A percentile compares a stretch with the other conserved stretches of the same genome.
Evolutionary conservation across 2,113 vertebrate species (phyloP).

Genomic region (Atlantisia rogersi): DNA sequence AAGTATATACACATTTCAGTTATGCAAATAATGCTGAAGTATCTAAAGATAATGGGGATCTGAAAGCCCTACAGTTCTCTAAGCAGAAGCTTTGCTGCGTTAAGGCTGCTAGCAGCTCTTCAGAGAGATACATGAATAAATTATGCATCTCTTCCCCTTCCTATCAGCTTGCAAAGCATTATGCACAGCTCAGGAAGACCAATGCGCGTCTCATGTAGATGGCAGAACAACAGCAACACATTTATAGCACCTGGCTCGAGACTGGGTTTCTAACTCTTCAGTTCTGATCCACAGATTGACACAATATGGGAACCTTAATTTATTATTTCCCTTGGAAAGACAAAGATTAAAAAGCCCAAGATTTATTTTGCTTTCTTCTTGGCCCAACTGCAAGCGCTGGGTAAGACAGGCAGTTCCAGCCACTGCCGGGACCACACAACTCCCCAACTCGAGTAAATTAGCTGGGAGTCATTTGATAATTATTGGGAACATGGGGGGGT

Average conservation of each 20-base stretch:
- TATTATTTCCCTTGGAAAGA: conserved; percentile 7
- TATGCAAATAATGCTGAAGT: conserved; percentile 34
- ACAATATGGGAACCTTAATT: background rate
- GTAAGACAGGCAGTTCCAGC: background rate
- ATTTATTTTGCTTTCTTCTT: background rate
- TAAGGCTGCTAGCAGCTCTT: conserved; percentile 13
- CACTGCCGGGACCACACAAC: background rate
- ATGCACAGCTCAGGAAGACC: background rate
- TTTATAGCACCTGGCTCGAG: background rate
- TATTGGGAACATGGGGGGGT: background rate
- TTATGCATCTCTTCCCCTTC: background rate
- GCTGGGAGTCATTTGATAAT: background rate
- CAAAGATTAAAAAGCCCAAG: background rate
- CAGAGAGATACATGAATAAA: conserved; percentile 13
- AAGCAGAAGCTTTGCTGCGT: background rate
- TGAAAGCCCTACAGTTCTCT: background rate
- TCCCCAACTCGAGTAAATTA: background rate
- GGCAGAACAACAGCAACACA: background rate
- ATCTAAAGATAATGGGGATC: background rate
- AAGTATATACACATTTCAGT: background rate
- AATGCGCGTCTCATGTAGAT: background rate
- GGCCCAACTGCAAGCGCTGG: background rate
- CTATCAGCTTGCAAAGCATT: background rate
- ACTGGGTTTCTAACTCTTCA: background rate
- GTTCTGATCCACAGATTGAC: background rate